These are phyloP conservation scores for Acanthurus tractus DNA, from an alignment of 2,797 vertebrate species.

Conservation along the genomic window DNA sequence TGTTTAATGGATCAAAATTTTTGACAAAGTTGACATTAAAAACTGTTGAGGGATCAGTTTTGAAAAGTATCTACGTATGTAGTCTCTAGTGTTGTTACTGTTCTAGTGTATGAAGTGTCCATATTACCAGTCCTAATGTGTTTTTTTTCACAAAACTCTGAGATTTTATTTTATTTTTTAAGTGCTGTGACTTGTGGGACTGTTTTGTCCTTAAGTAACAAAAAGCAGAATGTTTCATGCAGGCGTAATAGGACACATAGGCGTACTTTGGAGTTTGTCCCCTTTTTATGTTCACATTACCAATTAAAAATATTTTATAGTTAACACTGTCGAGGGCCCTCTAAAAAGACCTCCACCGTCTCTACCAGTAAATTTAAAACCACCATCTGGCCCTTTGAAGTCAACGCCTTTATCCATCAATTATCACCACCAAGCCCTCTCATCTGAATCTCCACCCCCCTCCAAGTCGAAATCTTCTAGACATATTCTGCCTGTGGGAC, in stretches of 20 bases:
- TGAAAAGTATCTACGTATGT: not conserved
- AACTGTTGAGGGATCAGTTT: not conserved
- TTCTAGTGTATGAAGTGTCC: not conserved
- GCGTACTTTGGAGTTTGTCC: slow-evolving; percentile 25
- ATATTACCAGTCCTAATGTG: not conserved
- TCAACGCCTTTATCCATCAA: slow-evolving; percentile 20
- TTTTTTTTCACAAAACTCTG: not conserved
- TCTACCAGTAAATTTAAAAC: slow-evolving; percentile 4
- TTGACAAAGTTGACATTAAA: not conserved
- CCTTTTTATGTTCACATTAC: slow-evolving; percentile 33
- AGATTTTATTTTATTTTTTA: not conserved
- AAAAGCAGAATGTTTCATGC: not conserved
- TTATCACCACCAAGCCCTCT: slow-evolving; percentile 8
- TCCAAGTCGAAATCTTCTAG: slow-evolving; percentile 19
- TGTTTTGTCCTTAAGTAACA: slow-evolving; percentile 1
- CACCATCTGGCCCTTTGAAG: slow-evolving; percentile 47
- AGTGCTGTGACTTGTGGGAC: not conserved
- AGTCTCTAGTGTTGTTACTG: not conserved
- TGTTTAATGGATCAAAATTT: not conserved
- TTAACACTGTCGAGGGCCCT: slow-evolving; percentile 20
- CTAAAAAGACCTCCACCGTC: slow-evolving; percentile 13
- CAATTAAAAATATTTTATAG: slow-evolving; percentile 30
- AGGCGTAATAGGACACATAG: slow-evolving; percentile 10
- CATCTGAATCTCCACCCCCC: slow-evolving; percentile 13
- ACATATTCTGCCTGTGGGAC: slow-evolving; percentile 25